phyloP scores from a whole-genome alignment of 1,140 invertebrate species.

The Dreissena polymorpha region DNA sequence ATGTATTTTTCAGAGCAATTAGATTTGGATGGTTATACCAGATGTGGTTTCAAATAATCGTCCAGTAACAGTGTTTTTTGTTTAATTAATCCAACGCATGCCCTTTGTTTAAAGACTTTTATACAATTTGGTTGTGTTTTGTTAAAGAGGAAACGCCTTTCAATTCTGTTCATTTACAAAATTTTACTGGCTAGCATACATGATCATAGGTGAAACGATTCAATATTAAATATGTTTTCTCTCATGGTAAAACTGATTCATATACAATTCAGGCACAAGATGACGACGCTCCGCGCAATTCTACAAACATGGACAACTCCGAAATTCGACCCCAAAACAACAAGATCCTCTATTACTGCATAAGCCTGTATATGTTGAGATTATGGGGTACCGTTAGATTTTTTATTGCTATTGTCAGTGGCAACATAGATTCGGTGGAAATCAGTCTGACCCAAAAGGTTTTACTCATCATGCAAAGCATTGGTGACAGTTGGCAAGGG shows the following conservation, averaged over 20 bases:
- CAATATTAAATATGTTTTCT: too few relatives aligned
- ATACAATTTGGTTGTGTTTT: background rate
- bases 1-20: background rate
- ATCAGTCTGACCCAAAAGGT: conserved; percentile 11
- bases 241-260: too few relatives aligned
- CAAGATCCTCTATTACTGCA: conserved; percentile 40
- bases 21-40: background rate
- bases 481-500: conserved; percentile 52
- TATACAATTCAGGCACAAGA: conserved; percentile 9
- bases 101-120: background rate
- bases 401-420: conserved; percentile 5
- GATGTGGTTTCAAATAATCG: background rate
- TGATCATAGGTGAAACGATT: too few relatives aligned
- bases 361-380: conserved; percentile 48
- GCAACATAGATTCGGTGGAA: background rate
- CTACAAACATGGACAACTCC: background rate
- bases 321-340: conserved; percentile 47
- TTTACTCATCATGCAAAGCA: conserved; percentile 51
- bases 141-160: background rate
- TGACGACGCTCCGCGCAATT: background rate
- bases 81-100: background rate
- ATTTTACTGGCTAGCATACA: too few relatives aligned
- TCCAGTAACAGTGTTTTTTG: background rate
- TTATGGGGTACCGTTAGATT: conserved; percentile 57
- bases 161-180: too few relatives aligned